A percentile compares a stretch with the other conserved stretches of the same genome.
These are phyloP conservation scores for Amphiduros pacificus DNA, from an alignment of 2,888 invertebrate genomes.

Conservation along the genomic window DNA sequence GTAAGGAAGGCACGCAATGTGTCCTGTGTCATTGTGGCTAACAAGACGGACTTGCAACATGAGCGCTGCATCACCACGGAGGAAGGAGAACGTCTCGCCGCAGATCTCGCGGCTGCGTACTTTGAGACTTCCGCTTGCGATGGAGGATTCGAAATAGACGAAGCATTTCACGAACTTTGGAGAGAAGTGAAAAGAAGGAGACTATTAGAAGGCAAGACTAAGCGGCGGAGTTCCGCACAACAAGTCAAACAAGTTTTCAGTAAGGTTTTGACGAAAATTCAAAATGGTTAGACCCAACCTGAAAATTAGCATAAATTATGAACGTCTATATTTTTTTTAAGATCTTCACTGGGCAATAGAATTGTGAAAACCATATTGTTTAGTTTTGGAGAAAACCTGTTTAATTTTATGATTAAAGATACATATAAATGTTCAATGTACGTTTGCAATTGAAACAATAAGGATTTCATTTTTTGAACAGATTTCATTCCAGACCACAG, in stretches of 20 bases:
- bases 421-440: no score
- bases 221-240: conserved; percentile 47
- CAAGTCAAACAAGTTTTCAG: conserved; percentile 18
- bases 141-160: conserved; percentile 51
- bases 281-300: no score
- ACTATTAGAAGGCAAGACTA: conserved; percentile 43
- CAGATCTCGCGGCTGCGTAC: conserved; percentile 52
- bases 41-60: conserved; percentile 46
- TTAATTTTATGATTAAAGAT: no score
- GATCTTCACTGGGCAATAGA: no score
- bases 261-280: conserved; percentile 16
- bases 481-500: no score
- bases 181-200: conserved; percentile 52
- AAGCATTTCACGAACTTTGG: conserved; percentile 55
- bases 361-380: no score
- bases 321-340: no score
- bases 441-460: no score
- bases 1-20: conserved; percentile 43
- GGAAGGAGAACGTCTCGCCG: conserved; percentile 50
- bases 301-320: no score
- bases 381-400: no score
- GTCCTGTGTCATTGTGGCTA: conserved; percentile 51
- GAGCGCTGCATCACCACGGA: conserved; percentile 41
- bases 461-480: no score
- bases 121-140: conserved; percentile 56